Evolutionary conservation across 2,888 invertebrate genomes (phyloP).

Genomic region (Mesorhabditis sp.): DNA sequence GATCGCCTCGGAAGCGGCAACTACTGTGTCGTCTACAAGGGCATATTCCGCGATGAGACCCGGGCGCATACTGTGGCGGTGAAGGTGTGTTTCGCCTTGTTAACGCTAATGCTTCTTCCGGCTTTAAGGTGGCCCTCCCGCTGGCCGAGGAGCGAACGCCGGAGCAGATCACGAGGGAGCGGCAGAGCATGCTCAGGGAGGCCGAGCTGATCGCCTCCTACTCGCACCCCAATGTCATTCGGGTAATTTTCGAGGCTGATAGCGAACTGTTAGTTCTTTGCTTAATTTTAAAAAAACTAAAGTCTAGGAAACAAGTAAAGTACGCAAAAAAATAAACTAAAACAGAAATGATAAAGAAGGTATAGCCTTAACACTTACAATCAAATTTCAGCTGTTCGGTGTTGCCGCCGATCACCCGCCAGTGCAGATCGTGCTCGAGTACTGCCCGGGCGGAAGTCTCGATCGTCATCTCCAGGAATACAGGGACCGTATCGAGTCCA

Average conservation of each 20-base stretch:
- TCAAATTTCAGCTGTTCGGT: constrained; percentile 73
- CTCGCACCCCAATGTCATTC: background rate
- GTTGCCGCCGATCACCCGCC: constrained; percentile 96
- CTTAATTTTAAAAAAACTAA: too few relatives aligned
- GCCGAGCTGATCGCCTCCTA: background rate
- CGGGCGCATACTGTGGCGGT: constrained; percentile 17
- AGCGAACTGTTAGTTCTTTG: background rate
- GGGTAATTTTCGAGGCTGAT: background rate
- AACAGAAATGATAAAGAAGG: too few relatives aligned
- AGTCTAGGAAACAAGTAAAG: too few relatives aligned
- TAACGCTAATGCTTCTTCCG: background rate
- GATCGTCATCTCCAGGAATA: constrained; percentile 23
- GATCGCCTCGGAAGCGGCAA: constrained; percentile 30
- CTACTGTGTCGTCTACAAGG: constrained; percentile 28
- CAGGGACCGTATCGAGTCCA: constrained; percentile 11
- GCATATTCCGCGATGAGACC: constrained; percentile 14
- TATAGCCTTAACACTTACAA: background rate
- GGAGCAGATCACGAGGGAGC: constrained; percentile 2
- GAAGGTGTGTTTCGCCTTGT: constrained; percentile 4
- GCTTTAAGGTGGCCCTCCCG: background rate
- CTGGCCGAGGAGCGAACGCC: too few relatives aligned
- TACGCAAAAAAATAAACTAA: too few relatives aligned
- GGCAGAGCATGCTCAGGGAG: background rate
- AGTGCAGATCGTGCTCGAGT: constrained; percentile 96
- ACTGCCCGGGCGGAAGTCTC: constrained; percentile 65